A percentile compares a stretch with the other conserved stretches of the same genome.
Evolutionary conservation across 1,140 invertebrate species (phyloP).

Genomic region (Eumeta japonica): DNA sequence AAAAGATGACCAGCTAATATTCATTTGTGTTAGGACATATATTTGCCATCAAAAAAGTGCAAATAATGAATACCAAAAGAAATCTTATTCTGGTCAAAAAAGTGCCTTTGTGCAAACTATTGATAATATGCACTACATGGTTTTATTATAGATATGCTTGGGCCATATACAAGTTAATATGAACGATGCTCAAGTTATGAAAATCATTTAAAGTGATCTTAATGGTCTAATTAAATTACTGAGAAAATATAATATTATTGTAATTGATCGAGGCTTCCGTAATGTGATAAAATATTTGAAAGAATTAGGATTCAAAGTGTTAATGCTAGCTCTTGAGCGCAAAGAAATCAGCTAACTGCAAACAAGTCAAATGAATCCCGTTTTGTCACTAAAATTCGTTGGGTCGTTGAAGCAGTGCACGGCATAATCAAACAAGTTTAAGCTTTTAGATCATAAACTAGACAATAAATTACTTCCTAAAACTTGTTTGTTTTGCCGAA

Average conservation of each 20-base stretch:
- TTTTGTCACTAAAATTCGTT: slow-evolving; percentile 30
- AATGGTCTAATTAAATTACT: slow-evolving; percentile 13
- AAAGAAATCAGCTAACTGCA: slow-evolving; percentile 23
- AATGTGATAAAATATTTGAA: slow-evolving; percentile 16
- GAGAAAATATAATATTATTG: slow-evolving; percentile 19
- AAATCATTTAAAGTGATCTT: too few species aligned
- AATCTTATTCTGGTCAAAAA: too few species aligned
- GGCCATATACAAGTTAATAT: slow-evolving; percentile 16
- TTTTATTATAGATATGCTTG: slow-evolving; percentile 5
- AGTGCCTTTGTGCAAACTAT: slow-evolving; percentile 15
- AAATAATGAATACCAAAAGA: too few species aligned
- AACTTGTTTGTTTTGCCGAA: slow-evolving; percentile 11
- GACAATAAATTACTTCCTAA: slow-evolving; percentile 22
- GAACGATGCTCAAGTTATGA: slow-evolving; percentile 24
- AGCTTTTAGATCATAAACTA: slow-evolving; percentile 17
- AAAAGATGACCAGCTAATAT: slow-evolving; percentile 11
- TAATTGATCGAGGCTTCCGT: slow-evolving; percentile 27
- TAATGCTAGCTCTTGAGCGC: slow-evolving; percentile 27
- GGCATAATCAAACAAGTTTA: slow-evolving; percentile 22
- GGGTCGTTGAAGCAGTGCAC: slow-evolving; percentile 37
- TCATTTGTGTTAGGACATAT: slow-evolving; percentile 26
- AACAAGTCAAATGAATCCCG: slow-evolving; percentile 30
- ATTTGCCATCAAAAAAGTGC: slow-evolving; percentile 21
- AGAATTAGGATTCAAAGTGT: slow-evolving; percentile 12
- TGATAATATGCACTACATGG: too few species aligned